A percentile compares a stretch with the other conserved stretches of the same genome.
These are phyloP conservation scores for Acrocephalus kingi DNA, from an alignment of 2,113 vertebrate genomes.

Conservation along the genomic window DNA sequence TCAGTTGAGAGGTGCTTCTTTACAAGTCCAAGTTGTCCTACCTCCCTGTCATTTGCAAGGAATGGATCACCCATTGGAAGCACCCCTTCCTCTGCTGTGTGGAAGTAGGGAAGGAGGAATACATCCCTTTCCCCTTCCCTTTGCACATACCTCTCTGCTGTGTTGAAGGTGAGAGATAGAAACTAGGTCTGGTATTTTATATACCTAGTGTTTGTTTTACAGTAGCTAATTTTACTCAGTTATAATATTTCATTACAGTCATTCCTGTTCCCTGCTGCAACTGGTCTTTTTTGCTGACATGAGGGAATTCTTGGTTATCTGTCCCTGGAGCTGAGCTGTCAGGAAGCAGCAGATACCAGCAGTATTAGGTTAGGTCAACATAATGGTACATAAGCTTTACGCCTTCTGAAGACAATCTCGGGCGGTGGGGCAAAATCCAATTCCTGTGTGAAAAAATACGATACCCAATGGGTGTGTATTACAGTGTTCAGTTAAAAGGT, in stretches of 20 bases:
- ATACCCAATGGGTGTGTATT: not conserved
- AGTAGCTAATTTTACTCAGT: not conserved
- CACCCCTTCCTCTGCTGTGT: not conserved
- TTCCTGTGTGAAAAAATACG: not conserved
- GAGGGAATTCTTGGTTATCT: not conserved
- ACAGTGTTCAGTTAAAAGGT: not conserved
- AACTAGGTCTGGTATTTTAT: not conserved
- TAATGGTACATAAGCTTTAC: not conserved
- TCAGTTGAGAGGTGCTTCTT: accelerated
- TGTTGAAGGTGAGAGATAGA: not conserved
- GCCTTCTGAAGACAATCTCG: not conserved
- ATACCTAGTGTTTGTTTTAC: not conserved
- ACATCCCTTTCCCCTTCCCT: not conserved
- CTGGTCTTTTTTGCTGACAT: not conserved
- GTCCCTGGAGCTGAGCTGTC: not conserved
- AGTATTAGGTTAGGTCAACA: not conserved
- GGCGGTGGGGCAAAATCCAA: not conserved
- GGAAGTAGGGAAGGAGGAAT: not conserved
- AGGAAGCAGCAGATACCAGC: not conserved
- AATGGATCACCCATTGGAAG: not conserved
- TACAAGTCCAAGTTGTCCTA: not conserved
- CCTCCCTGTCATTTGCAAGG: not conserved
- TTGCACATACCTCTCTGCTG: not conserved
- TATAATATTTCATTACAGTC: not conserved
- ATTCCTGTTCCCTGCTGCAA: not conserved